Base-by-base conservation (phyloP, 2,888 invertebrate genomes). In the Pomacea canaliculata region DNA sequence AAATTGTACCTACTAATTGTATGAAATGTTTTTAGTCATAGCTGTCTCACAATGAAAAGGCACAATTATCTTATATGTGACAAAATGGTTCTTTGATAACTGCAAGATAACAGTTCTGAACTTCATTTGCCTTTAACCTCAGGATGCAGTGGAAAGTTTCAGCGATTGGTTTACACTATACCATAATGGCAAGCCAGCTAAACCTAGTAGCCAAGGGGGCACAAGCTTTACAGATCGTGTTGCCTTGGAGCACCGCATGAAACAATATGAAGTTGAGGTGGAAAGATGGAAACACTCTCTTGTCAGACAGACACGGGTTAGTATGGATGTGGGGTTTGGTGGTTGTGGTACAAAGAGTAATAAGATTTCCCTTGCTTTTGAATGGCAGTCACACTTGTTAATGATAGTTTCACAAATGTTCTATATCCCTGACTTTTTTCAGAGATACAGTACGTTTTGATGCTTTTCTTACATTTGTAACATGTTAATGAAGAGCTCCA, bases 91-190 rank as follows among this genome's bases (percentile, higher is more conserved):
- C 23, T 37, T 37, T 37, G 1, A 37, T 37, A 37, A 5, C 37
- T 37, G 37, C 37, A 37, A 37, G 37, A 1, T 37, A 37, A 5
- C 37, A 37, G 37, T 37, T 5, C 3, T 37, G 37, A 56, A 56
- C 51, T 13, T 16, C 16, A 16, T 56, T 56, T 56, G 51, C 51
- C 16, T 56, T 13, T 72, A 19, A 51, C 37, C 83, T n/a, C 83
- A 93, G 92, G 94, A 95, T 86, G 96, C 96, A 7, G 93, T 96
- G 79, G 96, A 97, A 90, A 94, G 95, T 12, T 97, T 97, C 91
- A 94, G 94, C 81, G 95, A 96, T 85, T 98, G 97, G 97, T 95
- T 95, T 83, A 94, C 95, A 82, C 94, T 95, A 86, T 95, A 93
- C 83, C 94, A 96, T 87, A 94, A 95, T 87, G 94, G 94, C 0